Conservation (phyloP, 2,888 invertebrate genomes). For the Heteropelma amictum region DNA sequence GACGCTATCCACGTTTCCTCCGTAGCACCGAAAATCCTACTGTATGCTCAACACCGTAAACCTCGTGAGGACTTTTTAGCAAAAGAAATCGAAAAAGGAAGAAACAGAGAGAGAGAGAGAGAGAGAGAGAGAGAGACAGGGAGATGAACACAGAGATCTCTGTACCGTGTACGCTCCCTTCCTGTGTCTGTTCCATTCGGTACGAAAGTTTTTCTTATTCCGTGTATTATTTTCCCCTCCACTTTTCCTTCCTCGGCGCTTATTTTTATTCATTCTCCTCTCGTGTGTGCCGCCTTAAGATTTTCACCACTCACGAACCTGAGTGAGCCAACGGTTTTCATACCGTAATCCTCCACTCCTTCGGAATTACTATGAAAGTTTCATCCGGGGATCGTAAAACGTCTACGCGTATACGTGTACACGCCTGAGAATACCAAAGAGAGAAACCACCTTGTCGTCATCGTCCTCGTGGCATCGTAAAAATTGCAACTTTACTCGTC, state of each 20-base stretch:
- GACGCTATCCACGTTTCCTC: slow-evolving; percentile 1
- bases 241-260: neutral
- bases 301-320: slow-evolving; percentile 18
- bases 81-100: no score
- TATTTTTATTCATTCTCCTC: slow-evolving; percentile 24
- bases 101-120: slow-evolving; percentile 46
- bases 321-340: slow-evolving; percentile 38
- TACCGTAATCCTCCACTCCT: slow-evolving; percentile 11
- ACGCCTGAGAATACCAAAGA: slow-evolving; percentile 30
- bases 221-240: slow-evolving; percentile 10
- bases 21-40: neutral
- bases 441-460: slow-evolving; percentile 26
- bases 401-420: slow-evolving; percentile 64
- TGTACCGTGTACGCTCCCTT: slow-evolving; percentile 31
- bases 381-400: slow-evolving; percentile 68
- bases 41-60: slow-evolving; percentile 31
- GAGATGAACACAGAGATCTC: neutral
- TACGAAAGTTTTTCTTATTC: slow-evolving; percentile 27
- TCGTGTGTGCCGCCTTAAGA: slow-evolving; percentile 12
- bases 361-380: slow-evolving; percentile 62
- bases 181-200: slow-evolving; percentile 36
- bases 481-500: slow-evolving; percentile 55
- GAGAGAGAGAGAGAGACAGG: slow-evolving; percentile 17
- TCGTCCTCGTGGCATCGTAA: slow-evolving; percentile 45
- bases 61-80: slow-evolving; percentile 23